These are phyloP conservation scores for Trogon surrucura DNA, from an alignment of 2,113 vertebrate species.

Conservation along the genomic window DNA sequence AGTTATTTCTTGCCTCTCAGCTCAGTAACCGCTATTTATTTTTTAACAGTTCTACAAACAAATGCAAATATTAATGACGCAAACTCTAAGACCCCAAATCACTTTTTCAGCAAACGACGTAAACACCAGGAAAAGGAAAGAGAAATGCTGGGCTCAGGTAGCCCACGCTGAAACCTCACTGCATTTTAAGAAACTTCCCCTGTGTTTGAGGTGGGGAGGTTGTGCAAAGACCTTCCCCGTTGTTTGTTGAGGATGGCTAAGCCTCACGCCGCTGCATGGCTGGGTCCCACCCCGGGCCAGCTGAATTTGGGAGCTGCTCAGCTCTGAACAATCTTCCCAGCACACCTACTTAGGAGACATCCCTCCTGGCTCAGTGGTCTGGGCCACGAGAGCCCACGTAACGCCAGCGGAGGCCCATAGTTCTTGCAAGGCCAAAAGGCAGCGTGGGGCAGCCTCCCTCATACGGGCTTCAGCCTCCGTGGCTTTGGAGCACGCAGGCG, in stretches of 20 bases:
- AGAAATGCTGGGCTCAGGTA: not conserved
- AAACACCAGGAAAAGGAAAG: not conserved
- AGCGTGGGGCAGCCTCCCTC: not conserved
- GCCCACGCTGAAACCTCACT: not conserved
- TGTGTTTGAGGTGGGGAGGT: not conserved
- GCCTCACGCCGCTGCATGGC: not conserved
- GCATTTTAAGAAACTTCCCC: accelerated
- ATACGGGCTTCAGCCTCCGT: not conserved
- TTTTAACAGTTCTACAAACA: not conserved
- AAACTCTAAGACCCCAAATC: not conserved
- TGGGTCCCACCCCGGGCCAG: not conserved
- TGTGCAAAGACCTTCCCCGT: not conserved
- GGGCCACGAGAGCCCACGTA: not conserved
- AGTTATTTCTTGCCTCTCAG: not conserved
- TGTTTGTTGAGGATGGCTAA: not conserved
- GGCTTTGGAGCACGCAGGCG: not conserved
- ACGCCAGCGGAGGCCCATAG: accelerated
- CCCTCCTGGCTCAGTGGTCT: not conserved
- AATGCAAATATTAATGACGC: not conserved
- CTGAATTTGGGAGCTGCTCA: not conserved
- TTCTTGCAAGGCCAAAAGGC: not conserved
- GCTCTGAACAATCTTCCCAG: not conserved
- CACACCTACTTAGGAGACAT: not conserved
- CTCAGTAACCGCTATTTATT: not conserved
- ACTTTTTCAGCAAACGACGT: not conserved